Evolutionary conservation across 1,140 invertebrate genomes (phyloP).

Genomic region (Globodera rostochiensis): DNA sequence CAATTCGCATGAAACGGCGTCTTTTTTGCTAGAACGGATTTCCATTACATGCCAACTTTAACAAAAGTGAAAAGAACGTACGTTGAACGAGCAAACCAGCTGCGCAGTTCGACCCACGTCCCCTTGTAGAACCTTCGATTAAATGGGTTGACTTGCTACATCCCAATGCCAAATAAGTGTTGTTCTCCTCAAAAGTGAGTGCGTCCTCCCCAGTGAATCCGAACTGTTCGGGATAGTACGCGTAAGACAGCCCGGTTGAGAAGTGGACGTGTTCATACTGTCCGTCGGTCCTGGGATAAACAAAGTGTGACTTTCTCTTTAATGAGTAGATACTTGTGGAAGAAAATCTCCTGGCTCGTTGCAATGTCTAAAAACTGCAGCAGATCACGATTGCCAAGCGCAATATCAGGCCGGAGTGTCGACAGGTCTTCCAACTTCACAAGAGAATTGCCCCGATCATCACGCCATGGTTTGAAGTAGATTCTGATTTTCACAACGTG

Average conservation of each 20-base stretch:
- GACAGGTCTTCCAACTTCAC: slow-evolving; percentile 17
- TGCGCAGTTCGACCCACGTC: neutral
- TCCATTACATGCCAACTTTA: too few relatives aligned
- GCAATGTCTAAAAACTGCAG: slow-evolving; percentile 36
- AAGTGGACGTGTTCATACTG: slow-evolving; percentile 29
- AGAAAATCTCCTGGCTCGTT: slow-evolving; percentile 32
- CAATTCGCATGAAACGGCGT: slow-evolving; percentile 27
- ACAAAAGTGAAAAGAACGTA: neutral
- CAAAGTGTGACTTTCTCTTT: neutral
- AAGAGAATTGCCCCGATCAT: neutral
- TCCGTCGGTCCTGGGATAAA: neutral
- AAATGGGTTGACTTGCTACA: slow-evolving; percentile 19
- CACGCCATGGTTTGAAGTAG: neutral
- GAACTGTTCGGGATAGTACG: slow-evolving; percentile 1
- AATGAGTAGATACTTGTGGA: slow-evolving; percentile 10
- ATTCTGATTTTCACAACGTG: slow-evolving; percentile 8
- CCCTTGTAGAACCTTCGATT: slow-evolving; percentile 12
- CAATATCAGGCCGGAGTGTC: neutral
- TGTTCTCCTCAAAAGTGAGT: slow-evolving; percentile 17
- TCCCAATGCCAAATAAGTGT: slow-evolving; percentile 15
- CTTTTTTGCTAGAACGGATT: slow-evolving; percentile 13
- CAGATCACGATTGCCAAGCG: neutral
- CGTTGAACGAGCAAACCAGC: slow-evolving; percentile 18
- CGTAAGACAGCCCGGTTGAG: slow-evolving; percentile 15
- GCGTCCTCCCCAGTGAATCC: slow-evolving; percentile 23